Evolutionary conservation across 2,113 vertebrate species (phyloP).

Genomic region (Istiophorus platypterus): DNA sequence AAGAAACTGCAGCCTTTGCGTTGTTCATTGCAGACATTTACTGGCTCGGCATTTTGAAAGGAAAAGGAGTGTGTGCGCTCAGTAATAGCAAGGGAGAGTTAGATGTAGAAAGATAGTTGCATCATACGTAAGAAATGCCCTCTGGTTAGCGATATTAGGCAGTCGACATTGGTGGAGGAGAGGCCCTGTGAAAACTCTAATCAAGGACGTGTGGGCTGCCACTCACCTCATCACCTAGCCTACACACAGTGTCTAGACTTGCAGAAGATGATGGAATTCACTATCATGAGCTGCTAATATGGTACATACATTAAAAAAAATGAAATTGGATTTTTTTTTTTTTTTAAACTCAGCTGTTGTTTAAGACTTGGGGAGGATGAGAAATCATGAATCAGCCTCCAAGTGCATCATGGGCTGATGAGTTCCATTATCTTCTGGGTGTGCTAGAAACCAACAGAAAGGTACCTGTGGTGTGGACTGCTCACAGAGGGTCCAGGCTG

Average conservation of each 20-base stretch:
- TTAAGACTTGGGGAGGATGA: background rate
- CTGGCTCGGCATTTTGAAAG: slow-evolving; percentile 62
- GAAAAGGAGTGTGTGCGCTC: slow-evolving; percentile 42
- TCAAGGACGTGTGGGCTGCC: slow-evolving; percentile 50
- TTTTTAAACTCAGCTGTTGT: slow-evolving; percentile 12
- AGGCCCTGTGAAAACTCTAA: slow-evolving; percentile 45
- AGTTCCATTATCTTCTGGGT: slow-evolving; percentile 95
- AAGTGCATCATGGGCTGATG: slow-evolving; percentile 75
- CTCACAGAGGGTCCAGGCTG: slow-evolving; percentile 98
- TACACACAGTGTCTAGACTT: slow-evolving; percentile 90
- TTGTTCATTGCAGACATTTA: slow-evolving; percentile 87
- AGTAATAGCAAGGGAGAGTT: slow-evolving; percentile 63
- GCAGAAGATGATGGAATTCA: slow-evolving; percentile 96
- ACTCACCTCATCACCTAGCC: slow-evolving; percentile 82
- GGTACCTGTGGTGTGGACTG: slow-evolving; percentile 98
- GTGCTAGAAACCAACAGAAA: slow-evolving; percentile 98
- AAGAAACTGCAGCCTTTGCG: slow-evolving; percentile 72
- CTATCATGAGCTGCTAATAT: slow-evolving; percentile 79
- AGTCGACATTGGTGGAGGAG: slow-evolving; percentile 59
- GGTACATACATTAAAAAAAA: slow-evolving; percentile 16
- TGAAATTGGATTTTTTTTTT: background rate
- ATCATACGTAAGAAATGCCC: slow-evolving; percentile 46
- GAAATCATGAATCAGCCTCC: slow-evolving; percentile 32
- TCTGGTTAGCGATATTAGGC: slow-evolving; percentile 75
- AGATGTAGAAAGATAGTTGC: slow-evolving; percentile 53